Evolutionary conservation across 37 sponge, comb jelly and placozoan genomes (phyloP).

Genomic region (Halichondria panicea): DNA sequence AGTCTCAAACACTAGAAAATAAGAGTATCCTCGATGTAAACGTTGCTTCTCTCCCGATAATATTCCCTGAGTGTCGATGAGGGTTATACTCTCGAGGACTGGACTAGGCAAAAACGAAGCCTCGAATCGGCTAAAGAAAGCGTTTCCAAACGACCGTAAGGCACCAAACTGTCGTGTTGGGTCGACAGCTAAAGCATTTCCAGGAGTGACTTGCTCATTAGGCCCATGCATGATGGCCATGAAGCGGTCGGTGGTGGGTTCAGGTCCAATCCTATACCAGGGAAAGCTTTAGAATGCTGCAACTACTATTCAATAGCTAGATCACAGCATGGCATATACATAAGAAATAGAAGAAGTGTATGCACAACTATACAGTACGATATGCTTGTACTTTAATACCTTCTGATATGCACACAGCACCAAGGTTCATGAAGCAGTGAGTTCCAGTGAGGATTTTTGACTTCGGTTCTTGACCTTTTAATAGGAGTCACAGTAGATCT

Average conservation of each 20-base stretch:
- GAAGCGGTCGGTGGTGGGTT: slow-evolving; percentile 98
- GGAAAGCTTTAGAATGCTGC: too few relatives aligned
- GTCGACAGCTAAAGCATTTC: slow-evolving; percentile 94
- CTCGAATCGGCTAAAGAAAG: slow-evolving; percentile 88
- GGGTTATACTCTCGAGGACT: slow-evolving; percentile 88
- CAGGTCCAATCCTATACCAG: slow-evolving; percentile 96
- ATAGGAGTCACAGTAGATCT: background rate
- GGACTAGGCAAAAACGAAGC: slow-evolving; percentile 77
- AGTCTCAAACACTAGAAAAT: too few relatives aligned
- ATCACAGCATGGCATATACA: too few relatives aligned
- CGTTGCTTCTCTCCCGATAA: slow-evolving; percentile 98
- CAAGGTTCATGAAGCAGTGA: too few relatives aligned
- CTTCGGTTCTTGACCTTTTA: too few relatives aligned
- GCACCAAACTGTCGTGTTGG: slow-evolving; percentile 84
- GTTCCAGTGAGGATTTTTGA: too few relatives aligned
- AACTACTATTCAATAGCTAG: too few relatives aligned
- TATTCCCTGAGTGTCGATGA: slow-evolving; percentile 97
- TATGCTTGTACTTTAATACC: too few relatives aligned
- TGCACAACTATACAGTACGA: too few relatives aligned
- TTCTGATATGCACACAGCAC: too few relatives aligned
- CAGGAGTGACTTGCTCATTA: slow-evolving; percentile 88
- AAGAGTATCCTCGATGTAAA: slow-evolving; percentile 89
- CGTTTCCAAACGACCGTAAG: slow-evolving; percentile 86
- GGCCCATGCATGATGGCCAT: slow-evolving; percentile 98
- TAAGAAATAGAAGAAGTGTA: too few relatives aligned